Percentiles rank a stretch among this genome's conserved stretches.
Conservation (phyloP, 2,113 vertebrate genomes). For the Mohoua ochrocephala region DNA sequence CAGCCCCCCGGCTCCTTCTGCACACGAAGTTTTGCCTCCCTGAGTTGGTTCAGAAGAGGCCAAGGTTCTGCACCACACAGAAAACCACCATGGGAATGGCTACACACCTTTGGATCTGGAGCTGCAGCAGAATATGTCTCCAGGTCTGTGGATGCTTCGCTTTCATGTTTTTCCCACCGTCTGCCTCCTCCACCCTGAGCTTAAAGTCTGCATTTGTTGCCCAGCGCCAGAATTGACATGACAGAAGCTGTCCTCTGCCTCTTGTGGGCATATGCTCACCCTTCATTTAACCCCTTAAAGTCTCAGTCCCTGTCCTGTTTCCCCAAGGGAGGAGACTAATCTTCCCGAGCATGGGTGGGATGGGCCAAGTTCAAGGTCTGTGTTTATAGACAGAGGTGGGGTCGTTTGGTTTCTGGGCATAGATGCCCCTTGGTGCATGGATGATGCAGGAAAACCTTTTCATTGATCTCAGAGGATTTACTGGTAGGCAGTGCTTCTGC, state of each 20-base stretch:
- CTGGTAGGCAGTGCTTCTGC: background rate
- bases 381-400: background rate
- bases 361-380: background rate
- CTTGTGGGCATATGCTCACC: background rate
- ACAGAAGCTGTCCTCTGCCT: background rate
- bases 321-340: background rate
- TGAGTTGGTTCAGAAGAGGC: background rate
- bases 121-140: background rate
- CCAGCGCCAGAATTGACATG: background rate
- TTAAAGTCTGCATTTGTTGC: background rate
- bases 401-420: background rate
- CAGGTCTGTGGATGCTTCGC: accelerated
- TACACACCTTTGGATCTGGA: background rate
- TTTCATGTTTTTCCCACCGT: background rate
- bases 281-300: background rate
- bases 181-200: background rate
- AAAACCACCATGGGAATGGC: background rate
- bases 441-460: background rate
- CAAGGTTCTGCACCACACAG: background rate
- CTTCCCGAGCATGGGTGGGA: accelerated
- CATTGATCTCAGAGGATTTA: background rate
- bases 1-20: background rate
- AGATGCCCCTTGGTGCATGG: background rate
- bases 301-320: background rate
- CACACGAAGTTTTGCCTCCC: accelerated